Percentiles rank a stretch among this genome's conserved stretches.
Conservation (phyloP, 2,888 invertebrate genomes). For the Hyalella azteca region DNA sequence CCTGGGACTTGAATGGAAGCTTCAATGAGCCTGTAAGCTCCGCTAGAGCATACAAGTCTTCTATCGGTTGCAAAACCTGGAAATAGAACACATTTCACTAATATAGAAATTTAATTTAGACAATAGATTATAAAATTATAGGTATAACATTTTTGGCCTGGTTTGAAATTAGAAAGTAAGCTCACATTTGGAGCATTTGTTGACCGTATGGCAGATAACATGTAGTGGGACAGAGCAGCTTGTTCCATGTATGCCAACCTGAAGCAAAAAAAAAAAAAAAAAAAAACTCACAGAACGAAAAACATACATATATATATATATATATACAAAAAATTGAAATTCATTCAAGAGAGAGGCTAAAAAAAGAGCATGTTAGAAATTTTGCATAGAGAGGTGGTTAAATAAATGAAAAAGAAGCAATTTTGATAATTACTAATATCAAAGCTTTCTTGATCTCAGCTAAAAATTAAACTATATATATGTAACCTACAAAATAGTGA, state of each 20-base stretch:
- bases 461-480: too few species aligned
- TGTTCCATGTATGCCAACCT: constrained; percentile 12
- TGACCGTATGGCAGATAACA: neutral
- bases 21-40: constrained; percentile 7
- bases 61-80: neutral
- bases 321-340: too few species aligned
- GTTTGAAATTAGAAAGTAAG: too few species aligned
- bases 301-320: too few species aligned
- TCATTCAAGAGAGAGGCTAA: too few species aligned
- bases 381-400: too few species aligned
- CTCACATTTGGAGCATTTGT: neutral
- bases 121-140: neutral
- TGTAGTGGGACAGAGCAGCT: constrained; percentile 7
- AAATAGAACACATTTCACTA: neutral
- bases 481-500: too few species aligned
- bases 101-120: neutral
- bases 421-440: too few species aligned
- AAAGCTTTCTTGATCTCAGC: too few species aligned
- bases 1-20: neutral
- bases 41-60: neutral
- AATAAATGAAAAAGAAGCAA: too few species aligned
- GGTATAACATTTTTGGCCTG: neutral
- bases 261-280: neutral
- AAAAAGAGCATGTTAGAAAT: too few species aligned
- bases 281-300: too few species aligned